Evolutionary conservation across 1,140 invertebrate genomes (phyloP).

Genomic region (Lithobius niger): DNA sequence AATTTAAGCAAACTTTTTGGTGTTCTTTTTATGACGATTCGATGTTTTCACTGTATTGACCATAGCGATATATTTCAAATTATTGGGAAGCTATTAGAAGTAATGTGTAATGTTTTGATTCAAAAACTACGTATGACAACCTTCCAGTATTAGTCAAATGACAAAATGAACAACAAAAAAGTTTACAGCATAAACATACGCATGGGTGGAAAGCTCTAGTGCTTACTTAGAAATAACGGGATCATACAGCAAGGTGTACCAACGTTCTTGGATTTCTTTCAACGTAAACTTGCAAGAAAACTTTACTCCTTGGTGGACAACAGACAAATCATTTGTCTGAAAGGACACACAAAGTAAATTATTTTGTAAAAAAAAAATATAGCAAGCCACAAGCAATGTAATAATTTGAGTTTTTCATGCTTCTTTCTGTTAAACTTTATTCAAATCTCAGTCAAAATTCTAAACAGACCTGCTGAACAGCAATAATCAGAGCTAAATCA

Average conservation of each 20-base stretch:
- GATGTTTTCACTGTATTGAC: too few species aligned
- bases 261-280: conserved; percentile 84
- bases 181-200: too few species aligned
- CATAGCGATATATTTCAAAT: too few species aligned
- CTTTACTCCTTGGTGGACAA: conserved; percentile 81
- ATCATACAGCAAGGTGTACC: conserved; percentile 91
- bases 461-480: conserved; percentile 71
- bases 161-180: conserved; percentile 3
- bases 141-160: background rate
- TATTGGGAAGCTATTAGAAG: too few species aligned
- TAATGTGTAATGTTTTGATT: too few species aligned
- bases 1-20: too few species aligned
- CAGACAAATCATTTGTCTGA: conserved; percentile 68
- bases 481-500: conserved; percentile 83
- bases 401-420: too few species aligned
- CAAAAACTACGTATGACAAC: too few species aligned
- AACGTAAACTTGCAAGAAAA: conserved; percentile 92
- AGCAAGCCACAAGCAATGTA: conserved; percentile 7
- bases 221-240: conserved; percentile 45
- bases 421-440: too few species aligned
- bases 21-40: too few species aligned
- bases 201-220: too few species aligned
- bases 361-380: conserved; percentile 13
- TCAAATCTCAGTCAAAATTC: too few species aligned
- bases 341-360: conserved; percentile 1